Conservation (phyloP, 2,888 invertebrate species). For the Trypoxylon attenuatum region DNA sequence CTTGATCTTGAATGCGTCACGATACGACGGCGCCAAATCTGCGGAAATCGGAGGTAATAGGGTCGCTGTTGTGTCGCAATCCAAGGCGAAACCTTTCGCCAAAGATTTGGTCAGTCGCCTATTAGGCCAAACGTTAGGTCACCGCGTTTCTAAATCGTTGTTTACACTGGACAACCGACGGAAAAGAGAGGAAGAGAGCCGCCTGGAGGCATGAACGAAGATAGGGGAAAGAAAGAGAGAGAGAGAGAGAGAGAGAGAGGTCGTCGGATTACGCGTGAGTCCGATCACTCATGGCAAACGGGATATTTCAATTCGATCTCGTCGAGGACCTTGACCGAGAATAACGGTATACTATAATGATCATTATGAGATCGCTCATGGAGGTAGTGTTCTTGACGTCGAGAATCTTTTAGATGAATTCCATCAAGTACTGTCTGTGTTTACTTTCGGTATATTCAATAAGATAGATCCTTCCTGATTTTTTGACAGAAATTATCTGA, state of each 20-base stretch:
- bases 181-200: neutral
- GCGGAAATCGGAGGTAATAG: too few relatives aligned
- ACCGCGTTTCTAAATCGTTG: slow-evolving; percentile 29
- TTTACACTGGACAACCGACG: slow-evolving; percentile 17
- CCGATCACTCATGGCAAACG: slow-evolving; percentile 34
- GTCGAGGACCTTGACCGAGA: slow-evolving; percentile 67
- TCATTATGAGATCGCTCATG: slow-evolving; percentile 56
- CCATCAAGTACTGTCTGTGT: too few relatives aligned
- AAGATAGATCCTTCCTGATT: too few relatives aligned
- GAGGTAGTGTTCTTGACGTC: too few relatives aligned
- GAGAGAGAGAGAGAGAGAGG: slow-evolving; percentile 9
- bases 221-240: neutral
- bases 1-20: too few relatives aligned
- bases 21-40: too few relatives aligned
- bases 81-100: too few relatives aligned
- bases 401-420: too few relatives aligned
- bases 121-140: neutral
- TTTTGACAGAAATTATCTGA: too few relatives aligned
- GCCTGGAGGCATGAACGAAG: neutral
- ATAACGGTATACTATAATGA: slow-evolving; percentile 63
- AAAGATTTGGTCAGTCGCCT: neutral
- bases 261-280: slow-evolving; percentile 17
- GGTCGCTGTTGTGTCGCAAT: too few relatives aligned
- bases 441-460: too few relatives aligned
- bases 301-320: slow-evolving; percentile 59